Evolutionary conservation across 2,797 vertebrate genomes (phyloP).

Genomic region (Mallotus villosus): DNA sequence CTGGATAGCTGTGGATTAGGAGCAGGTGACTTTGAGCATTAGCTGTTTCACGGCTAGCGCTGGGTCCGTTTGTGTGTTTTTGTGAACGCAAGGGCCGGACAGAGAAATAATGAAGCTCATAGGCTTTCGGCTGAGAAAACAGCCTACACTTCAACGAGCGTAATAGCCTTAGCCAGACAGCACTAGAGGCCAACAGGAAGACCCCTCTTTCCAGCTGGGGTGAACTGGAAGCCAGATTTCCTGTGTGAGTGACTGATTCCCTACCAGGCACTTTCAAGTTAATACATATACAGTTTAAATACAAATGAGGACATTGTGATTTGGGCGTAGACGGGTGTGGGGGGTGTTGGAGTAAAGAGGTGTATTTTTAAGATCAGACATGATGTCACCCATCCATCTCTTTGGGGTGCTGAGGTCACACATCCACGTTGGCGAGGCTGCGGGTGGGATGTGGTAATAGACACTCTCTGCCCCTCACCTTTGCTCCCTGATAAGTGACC

Average conservation of each 20-base stretch:
- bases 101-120: constrained; percentile 2
- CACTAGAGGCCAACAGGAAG: not conserved
- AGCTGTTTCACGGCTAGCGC: constrained; percentile 16
- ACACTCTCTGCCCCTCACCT: constrained; percentile 24
- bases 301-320: not conserved
- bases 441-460: constrained; percentile 13
- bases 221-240: too few species aligned
- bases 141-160: not conserved
- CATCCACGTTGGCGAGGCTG: not conserved
- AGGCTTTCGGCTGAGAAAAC: constrained; percentile 7
- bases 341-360: not conserved
- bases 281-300: not conserved
- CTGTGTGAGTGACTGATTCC: not conserved
- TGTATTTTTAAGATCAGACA: not conserved
- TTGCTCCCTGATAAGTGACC: not conserved
- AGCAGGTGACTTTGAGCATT: constrained; percentile 37
- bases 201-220: not conserved
- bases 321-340: not conserved
- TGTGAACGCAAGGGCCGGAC: not conserved
- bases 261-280: not conserved
- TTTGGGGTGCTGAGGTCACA: not conserved
- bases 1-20: constrained; percentile 42
- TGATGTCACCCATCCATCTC: not conserved
- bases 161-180: too few species aligned
- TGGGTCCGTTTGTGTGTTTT: constrained; percentile 32